Evolutionary conservation across 37 sponge, comb jelly and placozoan species (phyloP), one percentile per base, ranked within the genome.

Genomic region (Ianthella basta): DNA sequence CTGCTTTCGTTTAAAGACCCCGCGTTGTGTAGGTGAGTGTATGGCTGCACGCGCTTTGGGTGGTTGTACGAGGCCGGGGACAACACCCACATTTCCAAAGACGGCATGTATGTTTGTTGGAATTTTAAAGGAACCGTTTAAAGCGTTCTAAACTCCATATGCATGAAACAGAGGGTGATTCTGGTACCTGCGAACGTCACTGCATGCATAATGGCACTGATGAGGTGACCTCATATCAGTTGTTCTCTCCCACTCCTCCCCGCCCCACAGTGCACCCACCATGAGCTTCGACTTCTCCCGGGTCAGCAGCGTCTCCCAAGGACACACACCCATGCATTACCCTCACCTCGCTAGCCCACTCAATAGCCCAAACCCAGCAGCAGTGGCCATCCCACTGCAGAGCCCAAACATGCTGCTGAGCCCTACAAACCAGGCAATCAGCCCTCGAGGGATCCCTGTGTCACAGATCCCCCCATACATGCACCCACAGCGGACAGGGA

Each of bases 341-440:
- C 78, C 78, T 23, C 20, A 40, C 4, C 20, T 75, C 15, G 39
- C 50, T 21, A 75, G 78, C 37, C 78, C 78, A 1, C 78, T 75
- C 44, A 36, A 24, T 24, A 75, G 78, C 78, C 78, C 78, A 5
- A 75, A 83, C 38, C 83, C 54, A 0, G 50, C 30, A 4, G 66
- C 64, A 12, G 74, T 82, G 34, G 20, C 83, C 18, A 85, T 81
- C 54, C 92, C 92, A 4, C 79, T 92, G 61, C 92, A 88, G 40
- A 92, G 92, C 56, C 89, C 89, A 0, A 86, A 85, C 37, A 67
- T 75, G 32, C 78, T 50, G 0, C 78, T 75, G 8, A 75, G 78
- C 40, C 78, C 78, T 4, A 75, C 78, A 4, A 75, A 75, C 10
- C 78, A 75, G 1, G 78, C 78, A 0, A 40, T 75, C 2, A 36